Base-by-base conservation (phyloP, 2,888 invertebrate genomes). In the Lingula anatina region DNA sequence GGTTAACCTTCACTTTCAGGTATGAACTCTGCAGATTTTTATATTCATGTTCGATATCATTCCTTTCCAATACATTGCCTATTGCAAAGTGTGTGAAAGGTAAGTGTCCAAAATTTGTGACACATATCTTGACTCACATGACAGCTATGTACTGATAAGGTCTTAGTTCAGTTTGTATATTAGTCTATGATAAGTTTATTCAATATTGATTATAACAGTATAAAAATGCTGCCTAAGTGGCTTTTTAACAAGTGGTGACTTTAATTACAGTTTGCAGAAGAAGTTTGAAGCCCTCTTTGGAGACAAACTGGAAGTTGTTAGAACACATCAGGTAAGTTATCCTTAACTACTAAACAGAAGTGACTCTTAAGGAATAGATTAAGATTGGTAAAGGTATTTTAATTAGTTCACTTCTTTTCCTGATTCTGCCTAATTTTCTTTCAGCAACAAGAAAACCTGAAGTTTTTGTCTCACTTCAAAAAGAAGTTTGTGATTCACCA, bases 1-100 rank as follows among this genome's bases (percentile, higher is more conserved):
- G 97, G 96, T 82, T 99, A 0, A 97, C 94, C 0, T 99, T 99
- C 79, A 97, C 97, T 0, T 99, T 99, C 79, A 94, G 92, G 66
- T 82, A 59, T 21, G 46, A 28, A 28, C n/a, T n/a, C n/a, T n/a
- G n/a, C n/a, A n/a, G n/a, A n/a, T n/a, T n/a, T n/a, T n/a, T n/a
- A n/a, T n/a, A n/a, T n/a, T n/a, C n/a, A n/a, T n/a, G n/a, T n/a
- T n/a, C n/a, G n/a, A n/a, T n/a, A n/a, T n/a, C n/a, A n/a, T n/a
- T n/a, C n/a, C n/a, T n/a, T n/a, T n/a, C n/a, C n/a, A n/a, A n/a
- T n/a, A n/a, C n/a, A n/a, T n/a, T n/a, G n/a, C n/a, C n/a, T n/a
- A n/a, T n/a, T n/a, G n/a, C n/a, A n/a, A n/a, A n/a, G n/a, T n/a
- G n/a, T n/a, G n/a, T n/a, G n/a, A n/a, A n/a, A n/a, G n/a, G n/a